Evolutionary conservation across 2,888 invertebrate species (phyloP), one percentile per base, ranked within the genome.

Genomic region (Troides oblongomaculatus): DNA sequence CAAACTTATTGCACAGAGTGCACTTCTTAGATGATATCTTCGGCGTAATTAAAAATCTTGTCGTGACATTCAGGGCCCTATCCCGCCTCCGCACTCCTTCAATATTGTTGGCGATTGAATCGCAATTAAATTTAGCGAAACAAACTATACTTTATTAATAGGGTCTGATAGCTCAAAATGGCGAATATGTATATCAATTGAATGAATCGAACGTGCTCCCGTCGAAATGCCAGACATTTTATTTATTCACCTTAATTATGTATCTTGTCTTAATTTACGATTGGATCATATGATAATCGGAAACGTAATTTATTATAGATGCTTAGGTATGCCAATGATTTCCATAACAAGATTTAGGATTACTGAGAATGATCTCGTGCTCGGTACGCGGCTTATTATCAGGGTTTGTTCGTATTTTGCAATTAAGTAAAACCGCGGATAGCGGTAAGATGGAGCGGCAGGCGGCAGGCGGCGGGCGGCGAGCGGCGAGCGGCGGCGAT

Each of bases 191-290:
- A 78, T 85, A 88, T 87, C 86, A 82, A 78, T 71, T 79, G 76
- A 82, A 82, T 83, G 88, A 89, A 90, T 89, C 89, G 89, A 90
- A 91, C 91, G 91, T 90, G 91, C 90, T 91, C 89, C 91, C 89
- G 90, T 90, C 87, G 90, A 92, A 92, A 92, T 92, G 92, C 92
- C 92, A 92, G 90, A 91, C 91, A 90, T 92, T 92, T 92, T 92
- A 92, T 92, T 92, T 92, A 92, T 92, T 92, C 88, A 82, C 92
- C 91, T 92, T 92, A 92, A 92, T 92, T 92, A 92, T 92, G 92
- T 92, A 92, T 92, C 92, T 92, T 92, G 92, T 92, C 92, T 92
- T 92, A 92, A 92, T 92, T 92, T 92, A 92, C 92, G 92, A 92
- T 92, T 92, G 91, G 89, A 92, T 92, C 92, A 92, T 92, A 92